phyloP scores from a whole-genome alignment of 2,888 invertebrate species.

The Synanthedon myopaeformis region DNA sequence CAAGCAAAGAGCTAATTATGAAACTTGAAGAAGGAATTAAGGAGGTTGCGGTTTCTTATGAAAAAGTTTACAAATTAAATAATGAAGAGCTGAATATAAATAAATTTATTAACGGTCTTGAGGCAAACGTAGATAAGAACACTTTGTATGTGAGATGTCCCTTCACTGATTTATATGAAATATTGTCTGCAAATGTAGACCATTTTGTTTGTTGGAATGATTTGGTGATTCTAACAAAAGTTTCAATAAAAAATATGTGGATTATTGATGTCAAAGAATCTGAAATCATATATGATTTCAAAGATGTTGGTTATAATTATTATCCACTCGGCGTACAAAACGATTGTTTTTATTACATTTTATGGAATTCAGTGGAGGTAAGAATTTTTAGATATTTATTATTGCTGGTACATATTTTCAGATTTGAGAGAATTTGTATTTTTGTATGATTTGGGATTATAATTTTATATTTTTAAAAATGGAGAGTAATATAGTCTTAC shows the following conservation, averaged over 20 bases:
- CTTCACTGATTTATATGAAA: slow-evolving; percentile 32
- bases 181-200: slow-evolving; percentile 15
- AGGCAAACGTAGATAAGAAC: slow-evolving; percentile 22
- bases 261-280: slow-evolving; percentile 31
- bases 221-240: slow-evolving; percentile 24
- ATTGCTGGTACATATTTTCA: not conserved
- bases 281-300: slow-evolving; percentile 29
- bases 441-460: no score
- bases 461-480: no score
- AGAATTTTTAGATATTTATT: slow-evolving; percentile 4
- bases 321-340: slow-evolving; percentile 32
- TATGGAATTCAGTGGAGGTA: slow-evolving; percentile 37
- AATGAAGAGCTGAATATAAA: slow-evolving; percentile 5
- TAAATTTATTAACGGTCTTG: slow-evolving; percentile 22
- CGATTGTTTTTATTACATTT: slow-evolving; percentile 40
- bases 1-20: slow-evolving; percentile 20
- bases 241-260: slow-evolving; percentile 31
- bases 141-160: slow-evolving; percentile 31
- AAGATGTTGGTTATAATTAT: slow-evolving; percentile 21
- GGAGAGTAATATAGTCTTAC: no score
- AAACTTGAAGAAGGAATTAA: slow-evolving; percentile 20
- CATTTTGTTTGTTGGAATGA: slow-evolving; percentile 36
- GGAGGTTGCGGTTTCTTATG: slow-evolving; percentile 24
- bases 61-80: slow-evolving; percentile 17
- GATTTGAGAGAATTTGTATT: no score